Conservation (phyloP, 2,113 vertebrate genomes). For the Chlamydotis undulata region DNA sequence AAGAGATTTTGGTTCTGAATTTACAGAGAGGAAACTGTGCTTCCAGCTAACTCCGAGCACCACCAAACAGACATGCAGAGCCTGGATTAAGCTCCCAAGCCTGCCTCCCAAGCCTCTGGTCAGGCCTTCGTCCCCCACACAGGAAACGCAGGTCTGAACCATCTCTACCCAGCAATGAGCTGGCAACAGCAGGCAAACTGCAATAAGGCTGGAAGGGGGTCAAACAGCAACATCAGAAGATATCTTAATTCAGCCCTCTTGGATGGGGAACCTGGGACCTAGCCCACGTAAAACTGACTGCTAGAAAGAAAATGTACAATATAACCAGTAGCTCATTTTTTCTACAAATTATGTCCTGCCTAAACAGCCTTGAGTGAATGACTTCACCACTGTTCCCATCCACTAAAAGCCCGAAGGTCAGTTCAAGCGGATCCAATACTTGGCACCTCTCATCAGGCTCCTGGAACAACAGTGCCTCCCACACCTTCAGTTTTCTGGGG, state of each 20-base stretch:
- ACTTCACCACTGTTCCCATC: too few relatives aligned
- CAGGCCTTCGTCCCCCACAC: background rate
- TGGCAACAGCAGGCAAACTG: fast-evolving
- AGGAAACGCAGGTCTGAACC: background rate
- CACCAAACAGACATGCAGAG: background rate
- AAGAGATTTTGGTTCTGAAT: background rate
- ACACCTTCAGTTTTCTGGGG: background rate
- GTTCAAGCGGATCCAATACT: background rate
- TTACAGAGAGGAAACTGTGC: fast-evolving
- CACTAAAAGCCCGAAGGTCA: background rate
- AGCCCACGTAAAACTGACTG: background rate
- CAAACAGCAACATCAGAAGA: background rate
- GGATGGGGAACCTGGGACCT: background rate
- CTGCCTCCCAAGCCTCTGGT: background rate
- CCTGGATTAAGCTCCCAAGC: background rate
- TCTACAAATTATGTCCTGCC: background rate
- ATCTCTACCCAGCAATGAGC: too few relatives aligned
- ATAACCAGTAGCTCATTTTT: background rate
- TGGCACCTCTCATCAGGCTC: background rate
- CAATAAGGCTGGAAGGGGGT: background rate
- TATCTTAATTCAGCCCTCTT: background rate
- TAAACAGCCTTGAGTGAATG: background rate
- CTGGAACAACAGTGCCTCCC: background rate
- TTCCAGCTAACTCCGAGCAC: background rate
- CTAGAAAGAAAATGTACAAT: background rate